Evolutionary conservation across 1,140 invertebrate species (phyloP), one percentile per base, ranked within the genome.

Genomic region (Scaptomyza montana): DNA sequence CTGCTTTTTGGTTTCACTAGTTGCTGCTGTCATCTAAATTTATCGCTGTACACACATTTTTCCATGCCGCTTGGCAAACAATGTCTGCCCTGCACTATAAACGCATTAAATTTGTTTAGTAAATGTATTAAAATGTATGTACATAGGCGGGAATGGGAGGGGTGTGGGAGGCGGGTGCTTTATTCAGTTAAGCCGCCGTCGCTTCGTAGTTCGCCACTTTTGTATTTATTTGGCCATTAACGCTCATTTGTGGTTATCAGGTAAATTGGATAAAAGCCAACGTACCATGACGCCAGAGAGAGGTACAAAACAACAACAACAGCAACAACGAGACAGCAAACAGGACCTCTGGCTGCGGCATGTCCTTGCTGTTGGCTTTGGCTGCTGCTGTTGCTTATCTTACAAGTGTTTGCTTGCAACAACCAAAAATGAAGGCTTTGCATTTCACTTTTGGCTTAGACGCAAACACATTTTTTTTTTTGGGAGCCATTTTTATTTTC

Each of bases 241-340:
- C 84, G 84, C 84, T 87, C 84, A 87, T 87, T 87, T 87, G 84
- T 78, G 84, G 84, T 87, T 87, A 87, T 87, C 84, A 87, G 84
- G 84, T 87, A 87, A 87, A 87, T 87, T 87, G 84, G 84, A 87
- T 87, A 87, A 87, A 89, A 87, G 84, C 84, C 84, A 87, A 89
- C 84, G 84, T 87, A 89, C 79, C 84, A 89, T 87, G 79, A 87
- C 89, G 84, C 76, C 66, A 49, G 70, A 2, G 21, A 30, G 1
- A 30, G 30, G 7, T 71, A 64, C 67, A 71, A 59, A 65, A 41
- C 72, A 70, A 28, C 56, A 41, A 54, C 46, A 51, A 36, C 19
- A 33, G 25, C n/a, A 39, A 39, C 8, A 10, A 10, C 36, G 9
- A 56, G 21, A 13, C 50, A 33, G 28, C 57, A 49, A 41, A 30